Evolutionary conservation across 2,113 vertebrate species (phyloP).

Genomic region (Salminus brasiliensis): DNA sequence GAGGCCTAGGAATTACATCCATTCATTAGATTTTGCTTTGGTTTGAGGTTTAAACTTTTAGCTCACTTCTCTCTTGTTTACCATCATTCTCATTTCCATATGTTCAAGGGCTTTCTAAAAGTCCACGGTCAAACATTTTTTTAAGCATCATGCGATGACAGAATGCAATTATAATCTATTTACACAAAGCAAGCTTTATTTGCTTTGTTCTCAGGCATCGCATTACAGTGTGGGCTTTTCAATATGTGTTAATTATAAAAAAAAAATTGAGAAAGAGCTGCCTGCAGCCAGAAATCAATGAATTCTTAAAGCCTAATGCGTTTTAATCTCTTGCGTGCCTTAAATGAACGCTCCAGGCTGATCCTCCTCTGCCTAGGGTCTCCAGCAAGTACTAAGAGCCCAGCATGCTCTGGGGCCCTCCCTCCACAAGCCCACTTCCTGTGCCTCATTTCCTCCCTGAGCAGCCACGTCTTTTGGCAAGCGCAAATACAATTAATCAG

Average conservation of each 20-base stretch:
- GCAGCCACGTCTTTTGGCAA: conserved; percentile 41
- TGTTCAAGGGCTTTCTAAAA: background rate
- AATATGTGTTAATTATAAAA: conserved; percentile 63
- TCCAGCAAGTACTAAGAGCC: conserved; percentile 25
- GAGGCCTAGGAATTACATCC: no score
- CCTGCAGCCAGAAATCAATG: conserved; percentile 56
- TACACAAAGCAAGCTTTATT: conserved; percentile 56
- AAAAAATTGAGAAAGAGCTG: conserved; percentile 58
- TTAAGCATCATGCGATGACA: conserved; percentile 15
- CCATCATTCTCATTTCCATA: background rate
- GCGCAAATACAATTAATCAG: conserved; percentile 56
- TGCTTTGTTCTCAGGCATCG: conserved; percentile 55
- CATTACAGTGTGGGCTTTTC: conserved; percentile 53
- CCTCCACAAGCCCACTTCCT: conserved; percentile 47
- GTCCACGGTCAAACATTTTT: background rate
- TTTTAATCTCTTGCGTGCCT: conserved; percentile 61
- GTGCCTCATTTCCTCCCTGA: conserved; percentile 49
- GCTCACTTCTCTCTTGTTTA: background rate
- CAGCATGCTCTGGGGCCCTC: conserved; percentile 26
- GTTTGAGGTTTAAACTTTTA: background rate
- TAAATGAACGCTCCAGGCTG: conserved; percentile 45
- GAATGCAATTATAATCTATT: conserved; percentile 63
- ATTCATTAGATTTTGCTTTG: background rate
- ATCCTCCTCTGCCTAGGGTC: conserved; percentile 38
- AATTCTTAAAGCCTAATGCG: conserved; percentile 60